A percentile compares a stretch with the other conserved stretches of the same genome.
These are phyloP conservation scores for Hippoglossus stenolepis DNA, from an alignment of 2,113 vertebrate genomes.

Conservation along the genomic window DNA sequence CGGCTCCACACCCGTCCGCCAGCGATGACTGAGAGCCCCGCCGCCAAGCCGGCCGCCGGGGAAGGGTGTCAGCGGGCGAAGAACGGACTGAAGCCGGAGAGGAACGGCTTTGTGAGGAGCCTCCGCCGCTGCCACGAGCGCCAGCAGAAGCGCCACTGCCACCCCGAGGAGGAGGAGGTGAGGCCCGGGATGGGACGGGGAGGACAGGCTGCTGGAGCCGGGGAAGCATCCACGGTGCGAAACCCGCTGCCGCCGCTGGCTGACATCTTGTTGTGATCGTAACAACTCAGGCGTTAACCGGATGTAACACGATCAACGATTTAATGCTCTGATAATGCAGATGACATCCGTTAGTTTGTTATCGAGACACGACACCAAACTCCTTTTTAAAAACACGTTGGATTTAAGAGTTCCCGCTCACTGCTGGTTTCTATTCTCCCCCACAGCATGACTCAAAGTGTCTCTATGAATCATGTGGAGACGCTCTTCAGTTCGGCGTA, in stretches of 20 bases:
- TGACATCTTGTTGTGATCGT: not conserved
- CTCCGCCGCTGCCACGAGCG: constrained; percentile 56
- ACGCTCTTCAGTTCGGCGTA: not conserved
- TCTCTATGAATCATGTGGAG: rapidly evolving
- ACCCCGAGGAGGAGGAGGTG: constrained; percentile 69
- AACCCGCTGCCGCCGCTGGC: not conserved
- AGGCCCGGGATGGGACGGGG: constrained; percentile 65
- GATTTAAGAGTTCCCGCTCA: not conserved
- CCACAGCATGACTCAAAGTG: rapidly evolving
- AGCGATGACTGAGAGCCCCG: constrained; percentile 79
- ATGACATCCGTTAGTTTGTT: not conserved
- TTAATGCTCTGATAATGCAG: not conserved
- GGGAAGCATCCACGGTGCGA: not conserved
- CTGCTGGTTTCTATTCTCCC: rapidly evolving
- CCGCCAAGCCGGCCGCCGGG: constrained; percentile 60
- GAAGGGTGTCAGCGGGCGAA: constrained; percentile 58
- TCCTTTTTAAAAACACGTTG: not conserved
- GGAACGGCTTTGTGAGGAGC: constrained; percentile 70
- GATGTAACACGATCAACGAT: not conserved
- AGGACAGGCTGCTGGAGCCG: constrained; percentile 30
- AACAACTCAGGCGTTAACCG: not conserved
- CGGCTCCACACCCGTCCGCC: constrained; percentile 42
- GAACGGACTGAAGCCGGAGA: constrained; percentile 75
- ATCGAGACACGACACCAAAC: not conserved
- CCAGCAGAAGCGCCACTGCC: constrained; percentile 39